Evolutionary conservation across 2,888 invertebrate genomes (phyloP), one percentile per base, ranked within the genome.

Genomic region (Venustoraphidia nigricollis): DNA sequence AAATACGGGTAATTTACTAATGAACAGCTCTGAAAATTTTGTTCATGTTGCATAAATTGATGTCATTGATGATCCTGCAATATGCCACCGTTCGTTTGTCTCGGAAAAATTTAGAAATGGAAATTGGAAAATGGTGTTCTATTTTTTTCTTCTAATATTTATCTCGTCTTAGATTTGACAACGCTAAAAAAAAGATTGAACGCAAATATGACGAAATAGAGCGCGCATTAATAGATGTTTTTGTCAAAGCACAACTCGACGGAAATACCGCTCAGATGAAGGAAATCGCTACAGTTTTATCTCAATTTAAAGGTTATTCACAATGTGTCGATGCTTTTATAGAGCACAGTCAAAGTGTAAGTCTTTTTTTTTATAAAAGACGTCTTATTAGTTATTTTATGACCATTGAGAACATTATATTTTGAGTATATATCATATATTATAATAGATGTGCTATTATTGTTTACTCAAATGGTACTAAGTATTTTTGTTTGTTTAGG

Each of bases 251-350:
- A 0, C 94, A 96, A 61, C 81, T 83, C 53, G 79, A 81, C 52
- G 85, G 86, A 55, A 89, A 96, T 62, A 79, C 83, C 55, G 72
- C 76, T 36, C 79, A 87, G 58, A 97, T 98, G 96, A 93, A 89
- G 60, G 86, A 90, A 58, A 81, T 96, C 53, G 95, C 97, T 0
- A 78, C 77, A 46, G 87, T 96, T 43, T 72, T 98, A 58, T 88
- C 90, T 0, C 91, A 96, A 60, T 98, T 98, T 62, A 96, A 95
- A 70, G 90, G 94, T 2, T 97, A 96, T 66, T 86, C 90, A 0
- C 89, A 93, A 56, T 97, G 96, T 67, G 82, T 98, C 45, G 90
- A 97, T 71, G 92, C 93, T 1, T 98, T 89, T 62, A 96, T 98
- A 59, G 94, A 95, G 62, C 90, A 94, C 56, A 90, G 94, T 65